Evolutionary conservation across 2,888 invertebrate genomes (phyloP), one percentile per base, ranked within the genome.

Genomic region (Rotaria sp.): DNA sequence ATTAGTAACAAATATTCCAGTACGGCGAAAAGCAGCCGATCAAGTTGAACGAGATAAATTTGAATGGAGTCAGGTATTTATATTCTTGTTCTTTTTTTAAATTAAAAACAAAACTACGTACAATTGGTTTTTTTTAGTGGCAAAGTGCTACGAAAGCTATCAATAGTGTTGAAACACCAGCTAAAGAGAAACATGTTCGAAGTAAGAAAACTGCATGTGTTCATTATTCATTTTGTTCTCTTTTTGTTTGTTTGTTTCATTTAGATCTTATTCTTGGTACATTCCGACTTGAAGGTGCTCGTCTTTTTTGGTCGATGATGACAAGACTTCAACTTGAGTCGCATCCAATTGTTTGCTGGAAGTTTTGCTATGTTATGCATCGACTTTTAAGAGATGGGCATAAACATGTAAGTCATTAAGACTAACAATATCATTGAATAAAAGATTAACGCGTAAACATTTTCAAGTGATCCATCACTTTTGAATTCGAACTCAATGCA

Each of bases 181-280:
- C 97, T 0, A 99, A 99, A 92, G 96, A 97, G 91, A 99, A 99
- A 93, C 99, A 99, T 94, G 96, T 97, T 80, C 94, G 99, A 88
- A 94, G 94, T 93, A 93, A 90, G 45, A 30, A 24, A 52, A 5
- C 5, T 21, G 21, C 21, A 24, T 4, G 84, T 50, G 24, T 57
- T 26, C n/a, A n/a, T 38, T 1, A 41, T 21, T 21, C 24, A 2
- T 21, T 3, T 8, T 38, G 11, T 38, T 26, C 11, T 59, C 13
- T 2, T 38, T 35, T 38, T 10, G 1, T 88, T 55, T 48, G 75
- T 5, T 57, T 57, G 41, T 85, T 87, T 85, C 85, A 67, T 85
- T 18, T 86, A 90, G 91, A 89, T 88, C 89, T 90, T 21, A 96
- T 98, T 89, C 95, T 98, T 89, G 96, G 96, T 52, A 96, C 96